A percentile compares a stretch with the other conserved stretches of the same genome.
phyloP scores from a whole-genome alignment of 2,797 vertebrate species.

The Crypturellus tataupa region DNA sequence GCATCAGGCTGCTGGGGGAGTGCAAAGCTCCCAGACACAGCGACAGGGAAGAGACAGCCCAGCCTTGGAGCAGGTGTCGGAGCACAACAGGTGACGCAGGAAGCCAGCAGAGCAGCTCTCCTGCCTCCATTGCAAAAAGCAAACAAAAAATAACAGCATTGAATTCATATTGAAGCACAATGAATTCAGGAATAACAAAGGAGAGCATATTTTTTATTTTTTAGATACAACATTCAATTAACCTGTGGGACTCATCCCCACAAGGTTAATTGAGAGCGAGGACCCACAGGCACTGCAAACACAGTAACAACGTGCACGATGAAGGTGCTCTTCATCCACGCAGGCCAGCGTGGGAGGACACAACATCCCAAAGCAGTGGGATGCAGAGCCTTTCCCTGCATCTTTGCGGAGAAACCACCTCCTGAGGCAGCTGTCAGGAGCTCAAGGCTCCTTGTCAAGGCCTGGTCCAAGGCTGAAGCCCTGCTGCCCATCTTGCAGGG shows the following conservation, averaged over 20 bases:
- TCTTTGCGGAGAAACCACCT: not conserved
- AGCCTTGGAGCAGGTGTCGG: not conserved
- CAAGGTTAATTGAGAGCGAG: not conserved
- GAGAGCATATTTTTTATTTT: not conserved
- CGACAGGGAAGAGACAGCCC: not conserved
- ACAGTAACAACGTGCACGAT: not conserved
- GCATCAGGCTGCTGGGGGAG: not conserved
- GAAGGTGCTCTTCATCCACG: not conserved
- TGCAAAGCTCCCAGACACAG: not conserved
- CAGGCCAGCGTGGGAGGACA: accelerated
- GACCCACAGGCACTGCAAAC: not conserved
- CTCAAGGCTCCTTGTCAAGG: accelerated
- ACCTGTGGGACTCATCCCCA: not conserved
- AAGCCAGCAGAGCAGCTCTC: not conserved
- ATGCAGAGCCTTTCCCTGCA: too few species aligned
- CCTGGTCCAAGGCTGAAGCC: not conserved
- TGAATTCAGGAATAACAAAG: not conserved
- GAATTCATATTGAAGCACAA: not conserved
- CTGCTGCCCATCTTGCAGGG: not conserved
- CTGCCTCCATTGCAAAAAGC: not conserved
- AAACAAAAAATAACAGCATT: not conserved
- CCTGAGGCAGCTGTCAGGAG: not conserved
- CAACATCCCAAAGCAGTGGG: not conserved
- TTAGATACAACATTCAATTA: not conserved
- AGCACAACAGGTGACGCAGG: not conserved